phyloP scores from a whole-genome alignment of 2,888 invertebrate species.

The Nasonia oneida region DNA sequence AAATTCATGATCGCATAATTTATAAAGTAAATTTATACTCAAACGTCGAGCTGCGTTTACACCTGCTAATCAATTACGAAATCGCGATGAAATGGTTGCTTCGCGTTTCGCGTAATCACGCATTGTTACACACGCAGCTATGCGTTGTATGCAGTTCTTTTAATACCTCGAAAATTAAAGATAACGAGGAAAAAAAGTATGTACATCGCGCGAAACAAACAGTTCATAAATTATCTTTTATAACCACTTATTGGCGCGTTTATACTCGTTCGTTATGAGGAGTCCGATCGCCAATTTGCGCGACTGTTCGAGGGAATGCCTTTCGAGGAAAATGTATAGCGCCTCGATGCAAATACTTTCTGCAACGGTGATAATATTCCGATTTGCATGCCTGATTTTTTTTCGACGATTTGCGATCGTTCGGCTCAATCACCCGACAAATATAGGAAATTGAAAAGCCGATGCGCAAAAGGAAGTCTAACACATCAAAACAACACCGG shows the following conservation, averaged over 20 bases:
- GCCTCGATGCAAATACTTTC: not conserved
- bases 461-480: not conserved
- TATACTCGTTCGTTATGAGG: not conserved
- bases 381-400: no score
- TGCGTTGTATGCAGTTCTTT: no score
- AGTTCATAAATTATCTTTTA: constrained; percentile 1
- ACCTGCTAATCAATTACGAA: not conserved
- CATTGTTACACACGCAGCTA: no score
- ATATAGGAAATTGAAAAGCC: not conserved
- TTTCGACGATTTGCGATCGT: no score
- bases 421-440: no score
- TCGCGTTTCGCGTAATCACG: not conserved
- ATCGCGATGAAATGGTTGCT: not conserved
- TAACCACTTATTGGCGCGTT: not conserved
- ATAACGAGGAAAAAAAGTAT: not conserved
- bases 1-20: not conserved
- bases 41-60: not conserved
- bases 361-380: not conserved
- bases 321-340: not conserved
- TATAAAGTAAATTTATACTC: not conserved
- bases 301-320: not conserved
- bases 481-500: not conserved
- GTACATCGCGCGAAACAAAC: not conserved
- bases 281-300: not conserved
- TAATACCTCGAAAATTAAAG: not conserved